Base-by-base conservation (phyloP, 1,140 invertebrate species). In the Gryllus bimaculatus region DNA sequence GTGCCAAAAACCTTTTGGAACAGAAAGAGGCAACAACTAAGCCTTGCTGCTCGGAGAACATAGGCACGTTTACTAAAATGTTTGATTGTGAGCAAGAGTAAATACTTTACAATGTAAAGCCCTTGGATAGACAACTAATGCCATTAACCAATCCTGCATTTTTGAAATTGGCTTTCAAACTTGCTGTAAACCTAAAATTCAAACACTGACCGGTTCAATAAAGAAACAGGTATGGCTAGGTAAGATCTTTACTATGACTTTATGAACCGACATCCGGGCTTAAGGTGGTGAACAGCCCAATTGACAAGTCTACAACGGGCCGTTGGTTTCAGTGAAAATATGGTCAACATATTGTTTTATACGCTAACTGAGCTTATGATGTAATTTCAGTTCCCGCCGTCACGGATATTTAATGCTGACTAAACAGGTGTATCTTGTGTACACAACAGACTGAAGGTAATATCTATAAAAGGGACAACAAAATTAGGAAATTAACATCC, bases 231-330 rank as follows among this genome's bases (percentile, higher is more conserved):
- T 82, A 82, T 81, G 79, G 86, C 87, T 80, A 84, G 85, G 8
- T 83, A 84, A 79, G 82, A 86, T 80, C 87, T 85, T 84, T 86
- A 84, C 77, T 82, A 83, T 75, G 79, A 81, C 26, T 88, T 87
- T 82, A 84, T 86, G 81, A 83, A 83, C 80, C 78, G 83, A n/a
- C 83, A 87, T 83, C 84, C 84, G 48, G 81, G 85, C 47, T 66
- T 87, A 76, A 82, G 82, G 8, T 75, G 87, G 74, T 81, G 86
- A 79, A 82, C 78, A 79, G 84, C 86, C 39, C 84, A 89, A 82
- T 81, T 83, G 47, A 87, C 86, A 21, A 85, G 83, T 74, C 66
- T 86, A n/a, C 82, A 83, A 8, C 81, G 85, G 79, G 82, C 83
- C 18, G 81, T 80, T 79, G 84, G 84, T 8, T 87, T 87, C 78